Evolutionary conservation across 2,888 invertebrate genomes (phyloP).

Genomic region (Vanessa cardui): DNA sequence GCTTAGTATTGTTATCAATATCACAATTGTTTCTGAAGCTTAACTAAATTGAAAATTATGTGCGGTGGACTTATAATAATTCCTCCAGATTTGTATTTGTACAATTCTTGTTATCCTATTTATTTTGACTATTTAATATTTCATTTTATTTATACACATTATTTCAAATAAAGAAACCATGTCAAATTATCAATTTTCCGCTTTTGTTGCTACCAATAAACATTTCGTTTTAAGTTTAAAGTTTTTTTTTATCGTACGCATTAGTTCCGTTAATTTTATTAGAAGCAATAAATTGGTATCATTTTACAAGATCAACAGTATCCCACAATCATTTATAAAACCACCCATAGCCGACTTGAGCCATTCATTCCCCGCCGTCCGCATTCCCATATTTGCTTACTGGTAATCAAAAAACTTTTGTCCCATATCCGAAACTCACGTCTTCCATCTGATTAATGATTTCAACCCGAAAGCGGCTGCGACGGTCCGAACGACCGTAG

Average conservation of each 20-base stretch:
- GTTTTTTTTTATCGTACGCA: not conserved
- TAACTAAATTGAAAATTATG: too few species aligned
- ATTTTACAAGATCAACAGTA: constrained; percentile 30
- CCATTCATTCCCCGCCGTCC: constrained; percentile 22
- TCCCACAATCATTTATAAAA: constrained; percentile 35
- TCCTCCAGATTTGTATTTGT: too few species aligned
- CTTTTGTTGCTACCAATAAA: too few species aligned
- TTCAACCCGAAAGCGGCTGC: constrained; percentile 59
- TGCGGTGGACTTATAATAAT: too few species aligned
- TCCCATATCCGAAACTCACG: constrained; percentile 56
- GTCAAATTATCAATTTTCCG: too few species aligned
- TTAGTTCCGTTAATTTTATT: not conserved
- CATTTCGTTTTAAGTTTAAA: too few species aligned
- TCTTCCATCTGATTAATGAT: constrained; percentile 70
- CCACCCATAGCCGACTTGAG: constrained; percentile 20
- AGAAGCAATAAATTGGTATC: constrained; percentile 15
- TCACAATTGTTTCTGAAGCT: too few species aligned
- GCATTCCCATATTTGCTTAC: constrained; percentile 73
- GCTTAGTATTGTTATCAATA: too few species aligned
- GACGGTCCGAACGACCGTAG: constrained; percentile 56
- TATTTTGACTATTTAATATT: too few species aligned
- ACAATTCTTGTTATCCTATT: too few species aligned
- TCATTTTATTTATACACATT: too few species aligned
- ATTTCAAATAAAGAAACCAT: too few species aligned
- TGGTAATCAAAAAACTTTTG: constrained; percentile 73